Base-by-base conservation (phyloP, 1,140 invertebrate species). In the Stenopsyche tienmushanensis region DNA sequence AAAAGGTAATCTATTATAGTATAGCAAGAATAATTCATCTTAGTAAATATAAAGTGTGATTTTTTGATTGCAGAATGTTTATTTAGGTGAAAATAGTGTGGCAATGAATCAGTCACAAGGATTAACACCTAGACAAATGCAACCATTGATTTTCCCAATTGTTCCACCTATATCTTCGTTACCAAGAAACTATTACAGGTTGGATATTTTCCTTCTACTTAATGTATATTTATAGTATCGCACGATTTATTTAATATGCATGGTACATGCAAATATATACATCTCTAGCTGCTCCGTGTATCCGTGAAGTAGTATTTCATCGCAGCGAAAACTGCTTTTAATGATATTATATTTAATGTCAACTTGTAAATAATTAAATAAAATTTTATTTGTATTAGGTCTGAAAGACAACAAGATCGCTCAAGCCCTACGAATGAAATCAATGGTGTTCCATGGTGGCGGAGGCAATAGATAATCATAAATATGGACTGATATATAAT, bases 381-480 rank as follows among this genome's bases (percentile, higher is more conserved):
- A n/a, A n/a, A 15, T 9, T 15, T 47, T 47, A 47, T 15, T 47
- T 47, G 17, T 47, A 47, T 15, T 47, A 47, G 17, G 10, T 13
- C 5, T 47, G 44, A 47, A 47, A 25, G 42, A 47, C 53, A 15
- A 10, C 24, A 20, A n/a, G 23, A 44, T 53, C 10, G n/a, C 23
- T 44, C 50, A 7, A 64, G 49, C 50, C 62, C 62, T 10, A 58
- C 20, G 1, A 50, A 67, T 1, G 69, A 70, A 42, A 24, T 70
- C 10, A 70, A 67, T 53, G 65, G 69, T 29, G 49, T 70, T 17
- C 69, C 69, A 13, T 70, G 65, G 65, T 70, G 69, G 69, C 54
- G 69, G 58, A 45, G 65, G 9, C 50, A 70, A 41, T 39, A 57
- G 54, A 34, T n/a, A 17, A 45, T 18, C 5, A 5, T n/a, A n/a